Base-by-base conservation (phyloP, 2,888 invertebrate genomes). In the Stratiomys singularior region DNA sequence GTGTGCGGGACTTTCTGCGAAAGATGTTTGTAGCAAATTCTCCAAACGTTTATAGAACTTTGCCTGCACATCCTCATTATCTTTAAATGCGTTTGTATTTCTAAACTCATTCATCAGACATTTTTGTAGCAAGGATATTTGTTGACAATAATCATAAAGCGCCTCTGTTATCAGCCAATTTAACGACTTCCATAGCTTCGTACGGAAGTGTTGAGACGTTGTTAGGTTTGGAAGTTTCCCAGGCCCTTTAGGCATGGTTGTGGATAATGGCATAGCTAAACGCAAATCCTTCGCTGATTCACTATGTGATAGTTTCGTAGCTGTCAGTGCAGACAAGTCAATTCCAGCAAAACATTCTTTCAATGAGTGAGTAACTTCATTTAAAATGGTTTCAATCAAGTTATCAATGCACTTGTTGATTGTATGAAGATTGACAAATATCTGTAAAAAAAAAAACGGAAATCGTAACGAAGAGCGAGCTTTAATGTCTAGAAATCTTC, bases 141-240 rank as follows among this genome's bases (percentile, higher is more conserved):
- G 94, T 80, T 91, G 90, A 84, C 94, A 94, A 81, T 91, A 90
- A 78, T 90, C 90, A 82, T 90, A 93, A 56, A 95, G 90, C 78
- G 92, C 92, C 78, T 92, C 91, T 83, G 94, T 93, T 84, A 96
- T 94, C 9, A 96, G 88, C 86, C 93, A 94, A 84, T 97, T 96
- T 83, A 98, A 90, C 82, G 95, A 96, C 79, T 93, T 92, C 97
- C 97, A 98, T 4, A 98, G 89, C 83, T 93, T 82, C 84, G 88
- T 86, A 84, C 91, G 82, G 87, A 91, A 83, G 87, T 90, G 85
- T 88, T 87, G 87, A 83, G 81, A 90, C 82, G 86, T 87, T 0
- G 86, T 90, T 85, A 90, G 88, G 85, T 78, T 90, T 82, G 83
- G 90, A 84, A 79, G 88, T 88, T 88, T 90, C 84, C 78, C 91